A percentile compares a stretch with the other conserved stretches of the same genome.
These are phyloP conservation scores for Thera obeliscata DNA, from an alignment of 2,888 invertebrate species.

Conservation along the genomic window DNA sequence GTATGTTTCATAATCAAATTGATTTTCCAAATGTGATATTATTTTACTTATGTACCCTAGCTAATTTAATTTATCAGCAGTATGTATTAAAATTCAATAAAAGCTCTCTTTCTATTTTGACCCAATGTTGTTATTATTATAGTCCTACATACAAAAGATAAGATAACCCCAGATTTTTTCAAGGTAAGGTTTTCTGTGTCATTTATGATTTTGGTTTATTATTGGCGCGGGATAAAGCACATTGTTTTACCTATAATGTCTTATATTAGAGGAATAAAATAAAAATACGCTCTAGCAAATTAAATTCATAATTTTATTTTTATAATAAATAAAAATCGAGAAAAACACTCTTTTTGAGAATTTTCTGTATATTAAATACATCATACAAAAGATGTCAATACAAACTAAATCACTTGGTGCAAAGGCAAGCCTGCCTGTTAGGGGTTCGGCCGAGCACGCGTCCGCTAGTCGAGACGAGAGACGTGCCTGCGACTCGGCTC, in stretches of 20 bases:
- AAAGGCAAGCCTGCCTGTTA: slow-evolving; percentile 83
- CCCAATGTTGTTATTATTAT: too few species aligned
- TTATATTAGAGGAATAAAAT: slow-evolving; percentile 38
- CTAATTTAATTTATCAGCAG: not conserved
- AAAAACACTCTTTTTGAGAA: slow-evolving; percentile 79
- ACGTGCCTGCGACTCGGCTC: slow-evolving; percentile 47
- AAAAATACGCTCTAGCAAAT: slow-evolving; percentile 74
- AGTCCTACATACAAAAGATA: too few species aligned
- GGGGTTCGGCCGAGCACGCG: slow-evolving; percentile 58
- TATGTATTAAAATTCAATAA: not conserved
- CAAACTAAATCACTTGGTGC: slow-evolving; percentile 85
- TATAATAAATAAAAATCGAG: slow-evolving; percentile 83
- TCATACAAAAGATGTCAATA: slow-evolving; percentile 84
- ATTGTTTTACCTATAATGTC: too few species aligned
- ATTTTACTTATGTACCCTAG: not conserved
- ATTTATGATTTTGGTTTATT: too few species aligned
- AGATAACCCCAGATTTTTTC: too few species aligned
- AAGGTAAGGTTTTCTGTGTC: too few species aligned
- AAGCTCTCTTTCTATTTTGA: not conserved
- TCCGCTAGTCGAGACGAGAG: slow-evolving; percentile 26
- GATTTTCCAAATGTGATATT: not conserved
- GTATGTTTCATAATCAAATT: not conserved
- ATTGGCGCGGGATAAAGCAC: too few species aligned
- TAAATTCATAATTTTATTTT: slow-evolving; percentile 85
- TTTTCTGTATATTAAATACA: slow-evolving; percentile 82